Percentiles rank a stretch among this genome's conserved stretches.
phyloP scores from a whole-genome alignment of 2,797 vertebrate genomes.

The Odontamblyopus lacepedii region DNA sequence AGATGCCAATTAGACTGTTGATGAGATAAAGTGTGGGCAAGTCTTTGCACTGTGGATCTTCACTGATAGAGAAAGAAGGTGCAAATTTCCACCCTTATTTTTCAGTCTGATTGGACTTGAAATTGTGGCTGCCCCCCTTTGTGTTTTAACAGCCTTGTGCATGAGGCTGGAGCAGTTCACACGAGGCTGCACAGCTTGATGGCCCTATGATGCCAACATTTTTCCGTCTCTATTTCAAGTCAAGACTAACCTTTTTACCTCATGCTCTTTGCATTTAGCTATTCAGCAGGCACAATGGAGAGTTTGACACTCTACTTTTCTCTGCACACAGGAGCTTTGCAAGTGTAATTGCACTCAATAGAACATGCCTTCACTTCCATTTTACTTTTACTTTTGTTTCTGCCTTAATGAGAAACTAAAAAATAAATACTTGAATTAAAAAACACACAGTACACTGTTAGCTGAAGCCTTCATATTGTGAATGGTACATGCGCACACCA shows the following conservation, averaged over 20 bases:
- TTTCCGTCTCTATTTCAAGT: slow-evolving; percentile 12
- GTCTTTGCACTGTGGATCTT: not conserved
- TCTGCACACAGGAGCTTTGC: slow-evolving; percentile 27
- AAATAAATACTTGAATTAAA: no score
- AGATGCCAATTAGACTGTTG: slow-evolving; percentile 1
- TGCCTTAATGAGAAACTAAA: no score
- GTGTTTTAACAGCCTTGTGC: slow-evolving; percentile 14
- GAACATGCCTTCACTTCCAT: no score
- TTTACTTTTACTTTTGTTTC: no score
- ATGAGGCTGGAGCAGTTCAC: slow-evolving; percentile 10
- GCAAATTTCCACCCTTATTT: not conserved
- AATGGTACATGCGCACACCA: no score
- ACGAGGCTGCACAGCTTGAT: slow-evolving; percentile 20
- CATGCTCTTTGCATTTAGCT: slow-evolving; percentile 6
- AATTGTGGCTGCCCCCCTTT: slow-evolving; percentile 16
- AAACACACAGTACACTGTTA: no score
- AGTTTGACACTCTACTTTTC: slow-evolving; percentile 24
- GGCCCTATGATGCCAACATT: slow-evolving; percentile 12
- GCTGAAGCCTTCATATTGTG: no score
- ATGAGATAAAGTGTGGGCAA: not conserved
- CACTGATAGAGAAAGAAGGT: not conserved
- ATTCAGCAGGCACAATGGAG: slow-evolving; percentile 11
- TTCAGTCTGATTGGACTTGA: slow-evolving; percentile 18
- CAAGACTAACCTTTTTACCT: slow-evolving; percentile 23
- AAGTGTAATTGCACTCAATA: not conserved